phyloP scores from a whole-genome alignment of 2,113 vertebrate species.

The Archocentrus centrarchus region DNA sequence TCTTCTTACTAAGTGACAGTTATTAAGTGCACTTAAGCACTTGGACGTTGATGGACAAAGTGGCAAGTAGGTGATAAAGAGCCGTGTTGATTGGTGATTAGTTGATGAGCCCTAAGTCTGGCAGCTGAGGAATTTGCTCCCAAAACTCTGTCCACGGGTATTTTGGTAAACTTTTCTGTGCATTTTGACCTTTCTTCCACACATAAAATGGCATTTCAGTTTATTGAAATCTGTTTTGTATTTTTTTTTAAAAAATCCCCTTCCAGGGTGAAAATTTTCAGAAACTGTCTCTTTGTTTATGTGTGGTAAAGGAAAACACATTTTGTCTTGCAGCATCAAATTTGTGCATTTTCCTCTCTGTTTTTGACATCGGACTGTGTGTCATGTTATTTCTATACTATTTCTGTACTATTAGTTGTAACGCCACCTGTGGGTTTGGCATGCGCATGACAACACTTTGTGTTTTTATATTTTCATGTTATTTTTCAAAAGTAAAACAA shows the following conservation, averaged over 20 bases:
- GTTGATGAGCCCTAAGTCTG: too few species aligned
- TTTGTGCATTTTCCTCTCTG: too few species aligned
- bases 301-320: too few species aligned
- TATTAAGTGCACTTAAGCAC: neutral
- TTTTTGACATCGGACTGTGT: too few species aligned
- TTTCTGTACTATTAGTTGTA: too few species aligned
- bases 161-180: neutral
- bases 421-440: neutral
- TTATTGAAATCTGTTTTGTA: neutral
- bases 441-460: neutral
- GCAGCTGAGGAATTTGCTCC: neutral
- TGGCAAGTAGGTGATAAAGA: neutral
- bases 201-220: neutral
- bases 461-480: neutral
- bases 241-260: accelerated
- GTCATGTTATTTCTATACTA: too few species aligned
- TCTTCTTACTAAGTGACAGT: neutral
- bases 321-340: too few species aligned
- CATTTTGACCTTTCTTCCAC: neutral
- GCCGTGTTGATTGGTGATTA: neutral
- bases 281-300: neutral
- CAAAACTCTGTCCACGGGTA: neutral
- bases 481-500: neutral
- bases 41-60: neutral
- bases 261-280: neutral